Percentiles rank a stretch among this genome's conserved stretches.
Evolutionary conservation across 2,888 invertebrate species (phyloP).

Genomic region (Eurois occulta): DNA sequence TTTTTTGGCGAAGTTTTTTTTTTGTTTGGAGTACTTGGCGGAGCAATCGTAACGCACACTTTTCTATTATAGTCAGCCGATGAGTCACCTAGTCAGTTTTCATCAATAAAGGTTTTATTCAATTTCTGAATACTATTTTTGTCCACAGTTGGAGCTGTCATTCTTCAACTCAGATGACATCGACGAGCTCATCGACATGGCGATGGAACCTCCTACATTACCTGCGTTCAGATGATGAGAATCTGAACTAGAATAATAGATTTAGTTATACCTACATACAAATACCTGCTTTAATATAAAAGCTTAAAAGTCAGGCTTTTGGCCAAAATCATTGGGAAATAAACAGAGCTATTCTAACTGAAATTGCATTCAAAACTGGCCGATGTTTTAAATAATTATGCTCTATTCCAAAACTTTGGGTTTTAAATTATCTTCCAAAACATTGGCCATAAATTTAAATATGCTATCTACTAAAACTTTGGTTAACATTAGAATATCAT

Average conservation of each 20-base stretch:
- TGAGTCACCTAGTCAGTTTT: not conserved
- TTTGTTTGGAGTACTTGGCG: too few species aligned
- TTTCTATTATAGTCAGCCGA: too few species aligned
- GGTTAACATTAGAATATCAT: not conserved
- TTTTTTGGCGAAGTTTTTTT: too few species aligned
- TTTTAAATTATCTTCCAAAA: not conserved
- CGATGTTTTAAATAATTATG: not conserved
- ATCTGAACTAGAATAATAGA: slow-evolving; percentile 24
- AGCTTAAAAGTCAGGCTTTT: not conserved
- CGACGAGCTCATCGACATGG: slow-evolving; percentile 87
- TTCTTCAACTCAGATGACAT: slow-evolving; percentile 88
- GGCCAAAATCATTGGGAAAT: not conserved
- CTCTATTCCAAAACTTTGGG: not conserved
- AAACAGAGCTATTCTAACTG: not conserved
- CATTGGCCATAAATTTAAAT: not conserved
- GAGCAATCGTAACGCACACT: too few species aligned
- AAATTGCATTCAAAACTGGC: slow-evolving; percentile 5
- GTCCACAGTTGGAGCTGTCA: slow-evolving; percentile 84
- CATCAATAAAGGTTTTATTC: not conserved
- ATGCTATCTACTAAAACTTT: not conserved
- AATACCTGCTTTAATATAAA: slow-evolving; percentile 18
- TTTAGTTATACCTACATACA: slow-evolving; percentile 19
- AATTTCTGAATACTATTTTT: slow-evolving; percentile 30
- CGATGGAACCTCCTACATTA: slow-evolving; percentile 83
- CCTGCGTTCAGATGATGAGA: slow-evolving; percentile 77